A percentile compares a stretch with the other conserved stretches of the same genome.
Evolutionary conservation across 2,113 vertebrate species (phyloP).

Genomic region (Poeciliopsis occidentalis): DNA sequence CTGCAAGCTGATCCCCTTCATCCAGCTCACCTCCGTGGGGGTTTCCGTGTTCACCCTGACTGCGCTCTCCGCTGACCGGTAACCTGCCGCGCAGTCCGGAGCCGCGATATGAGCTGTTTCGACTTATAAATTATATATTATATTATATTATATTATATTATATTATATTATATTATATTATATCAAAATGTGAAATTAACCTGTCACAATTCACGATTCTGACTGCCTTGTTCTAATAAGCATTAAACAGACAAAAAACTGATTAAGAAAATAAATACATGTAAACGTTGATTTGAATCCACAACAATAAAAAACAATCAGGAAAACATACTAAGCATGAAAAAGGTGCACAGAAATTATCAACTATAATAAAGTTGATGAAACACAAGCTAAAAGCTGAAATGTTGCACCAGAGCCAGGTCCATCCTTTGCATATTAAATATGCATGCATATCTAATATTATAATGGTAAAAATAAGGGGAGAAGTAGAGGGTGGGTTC

Average conservation of each 20-base stretch:
- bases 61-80: constrained; percentile 96
- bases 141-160: no score
- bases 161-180: no score
- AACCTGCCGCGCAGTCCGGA: constrained; percentile 36
- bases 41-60: constrained; percentile 98
- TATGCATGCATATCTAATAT: background rate
- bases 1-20: constrained; percentile 96
- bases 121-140: no score
- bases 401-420: background rate
- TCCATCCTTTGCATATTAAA: background rate
- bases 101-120: background rate
- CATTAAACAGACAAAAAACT: background rate
- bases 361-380: background rate
- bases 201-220: background rate
- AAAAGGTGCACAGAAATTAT: background rate
- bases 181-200: background rate
- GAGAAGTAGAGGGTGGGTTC: no score
- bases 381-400: background rate
- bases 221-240: background rate
- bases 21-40: constrained; percentile 95
- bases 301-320: background rate
- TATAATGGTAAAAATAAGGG: background rate
- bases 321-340: no score
- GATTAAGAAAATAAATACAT: background rate
- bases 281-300: background rate